Base-by-base conservation (phyloP, 1,140 invertebrate species). In the Drosophila repleta region DNA sequence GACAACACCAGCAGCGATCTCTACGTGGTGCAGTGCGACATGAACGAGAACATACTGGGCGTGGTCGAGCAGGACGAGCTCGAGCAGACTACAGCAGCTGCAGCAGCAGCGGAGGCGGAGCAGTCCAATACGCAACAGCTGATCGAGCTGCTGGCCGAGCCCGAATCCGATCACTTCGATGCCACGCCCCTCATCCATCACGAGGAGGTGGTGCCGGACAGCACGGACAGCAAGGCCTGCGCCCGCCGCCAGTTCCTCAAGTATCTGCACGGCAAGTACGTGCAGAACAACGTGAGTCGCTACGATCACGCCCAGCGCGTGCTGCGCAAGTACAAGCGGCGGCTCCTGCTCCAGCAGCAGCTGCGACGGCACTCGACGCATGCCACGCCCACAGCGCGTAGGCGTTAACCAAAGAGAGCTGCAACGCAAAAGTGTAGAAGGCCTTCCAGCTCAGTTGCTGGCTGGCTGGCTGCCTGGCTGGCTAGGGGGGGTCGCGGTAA, bases 11-110 rank as follows among this genome's bases (percentile, higher is more conserved):
- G 77, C 76, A 90, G 74, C 52, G 83, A 91, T 76, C 70, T 91
- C 2, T 91, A 90, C 55, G 83, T 91, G 74, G 83, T 91, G 48
- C 83, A 91, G 52, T 91, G 90, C 70, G 90, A 91, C 61, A 90
- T 91, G 79, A 91, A 90, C 37, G 90, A 90, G 62, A 91, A 91
- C 41, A 84, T 90, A 11, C 49, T 90, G 48, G 61, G 78, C 3
- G 68, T 89, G 52, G 87, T 90, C 6, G 55, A 43, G 8, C 2
- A 65, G 6, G 76, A 48, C 15, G 75, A 74, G 1, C 49, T 24
- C 17, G 66, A 75, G 7, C 43, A 43, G 11, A 17, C 21, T 20
- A 41, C 26, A 8, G 26, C 56, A 26, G 24, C 43, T 24, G 15
- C 41, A 45, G 10, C 63, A 48, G 15, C 24, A 1, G 11, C 35